Base-by-base conservation (phyloP, 2,888 invertebrate genomes). In the Melanotus villosus region DNA sequence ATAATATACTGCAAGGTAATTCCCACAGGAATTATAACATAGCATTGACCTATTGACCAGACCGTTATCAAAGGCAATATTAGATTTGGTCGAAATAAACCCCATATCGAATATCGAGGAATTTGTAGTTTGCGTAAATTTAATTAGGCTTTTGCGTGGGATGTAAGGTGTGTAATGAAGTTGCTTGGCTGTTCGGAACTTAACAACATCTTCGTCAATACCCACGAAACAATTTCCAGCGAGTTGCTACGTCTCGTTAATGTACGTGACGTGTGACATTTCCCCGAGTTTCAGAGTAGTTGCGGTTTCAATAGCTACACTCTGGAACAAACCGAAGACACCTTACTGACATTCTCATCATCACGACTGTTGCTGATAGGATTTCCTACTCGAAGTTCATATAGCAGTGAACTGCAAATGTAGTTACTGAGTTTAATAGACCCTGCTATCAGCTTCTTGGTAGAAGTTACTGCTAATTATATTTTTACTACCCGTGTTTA, bases 1-100 rank as follows among this genome's bases (percentile, higher is more conserved):
- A 26, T 58, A 60, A 47, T 50, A 34, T 19, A 41, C 21, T 56
- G 47, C 19, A 26, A 45, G 34, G 47, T n/a, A 34, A 47, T 21
- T 21, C 60, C 26, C 47, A 0, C 14, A n/a, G 47, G 47, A 34
- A 60, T 32, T 34, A 32, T 47, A 60, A 60, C 32, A 34, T 47
- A 56, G 38, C 56, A 38, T 59, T 59, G 59, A 45, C 59, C 59
- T 23, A 56, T 59, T 59, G 59, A 45, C 59, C 59, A 59, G 43
- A 18, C 18, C 36, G 43, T 59, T 59, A 59, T 59, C 41, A 12
- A 16, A 14, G 14, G 59, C n/a, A 38, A 34, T 43, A 43, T 59
- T 59, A 43, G 59, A 43, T 23, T 43, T 14, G 16, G 30, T 21
- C 19, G 57, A 57, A 57, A 57, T 57, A 57, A 34, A n/a, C 9